phyloP scores from a whole-genome alignment of 2,113 vertebrate species.

The Notechis scutatus region DNA sequence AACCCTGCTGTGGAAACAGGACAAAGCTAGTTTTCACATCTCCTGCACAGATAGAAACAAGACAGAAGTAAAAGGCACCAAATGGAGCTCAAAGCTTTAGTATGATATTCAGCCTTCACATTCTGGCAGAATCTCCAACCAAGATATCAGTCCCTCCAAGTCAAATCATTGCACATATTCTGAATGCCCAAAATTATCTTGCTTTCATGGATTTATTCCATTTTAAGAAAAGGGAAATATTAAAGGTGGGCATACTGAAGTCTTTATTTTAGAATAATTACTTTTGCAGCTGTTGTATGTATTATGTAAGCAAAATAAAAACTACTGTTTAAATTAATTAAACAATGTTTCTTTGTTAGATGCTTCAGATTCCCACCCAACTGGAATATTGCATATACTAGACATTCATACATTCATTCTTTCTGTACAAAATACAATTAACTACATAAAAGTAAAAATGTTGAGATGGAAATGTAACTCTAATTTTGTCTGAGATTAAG shows the following conservation, averaged over 20 bases:
- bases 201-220: conserved; percentile 50
- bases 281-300: not conserved
- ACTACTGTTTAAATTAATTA: not conserved
- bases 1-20: conserved; percentile 68
- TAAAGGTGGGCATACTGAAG: conserved; percentile 33
- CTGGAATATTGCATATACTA: not conserved
- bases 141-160: conserved; percentile 61
- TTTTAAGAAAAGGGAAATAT: conserved; percentile 48
- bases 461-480: no score
- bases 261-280: conserved; percentile 25
- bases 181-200: conserved; percentile 61
- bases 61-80: conserved; percentile 63
- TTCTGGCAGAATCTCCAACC: conserved; percentile 66
- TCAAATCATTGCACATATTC: conserved; percentile 47
- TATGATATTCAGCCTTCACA: conserved; percentile 66
- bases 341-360: not conserved
- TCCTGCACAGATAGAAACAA: conserved; percentile 66
- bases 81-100: conserved; percentile 57
- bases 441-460: not conserved
- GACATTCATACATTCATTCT: not conserved
- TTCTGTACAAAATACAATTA: not conserved
- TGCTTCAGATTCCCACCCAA: not conserved
- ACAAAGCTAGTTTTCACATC: conserved; percentile 66
- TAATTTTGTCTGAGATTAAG: not conserved
- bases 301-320: not conserved